Evolutionary conservation across 2,797 vertebrate genomes (phyloP).

Genomic region (Hozukius guyotensis): DNA sequence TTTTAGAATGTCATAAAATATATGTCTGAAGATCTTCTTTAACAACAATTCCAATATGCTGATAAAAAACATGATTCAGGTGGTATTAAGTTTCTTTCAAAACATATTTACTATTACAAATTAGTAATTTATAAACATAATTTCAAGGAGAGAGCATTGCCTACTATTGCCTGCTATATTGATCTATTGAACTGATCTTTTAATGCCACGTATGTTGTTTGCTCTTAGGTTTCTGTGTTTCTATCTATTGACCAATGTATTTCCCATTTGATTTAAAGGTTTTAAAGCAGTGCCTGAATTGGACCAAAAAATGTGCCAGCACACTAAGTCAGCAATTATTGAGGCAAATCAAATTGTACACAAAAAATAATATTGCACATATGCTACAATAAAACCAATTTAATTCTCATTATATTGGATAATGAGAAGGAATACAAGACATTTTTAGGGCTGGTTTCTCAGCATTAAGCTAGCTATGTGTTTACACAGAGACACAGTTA

Average conservation of each 20-base stretch:
- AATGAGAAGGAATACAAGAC: too few relatives aligned
- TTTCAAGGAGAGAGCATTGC: neutral
- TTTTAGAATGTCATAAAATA: neutral
- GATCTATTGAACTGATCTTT: neutral
- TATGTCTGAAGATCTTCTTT: neutral
- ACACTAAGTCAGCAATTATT: accelerated
- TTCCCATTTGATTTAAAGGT: neutral
- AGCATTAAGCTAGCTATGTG: too few relatives aligned
- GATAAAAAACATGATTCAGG: neutral
- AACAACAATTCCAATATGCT: neutral
- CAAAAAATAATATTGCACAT: too few relatives aligned
- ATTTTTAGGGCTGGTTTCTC: too few relatives aligned
- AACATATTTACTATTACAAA: neutral
- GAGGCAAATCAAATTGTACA: too few relatives aligned
- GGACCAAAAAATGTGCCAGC: accelerated
- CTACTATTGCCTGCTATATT: neutral
- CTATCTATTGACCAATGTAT: neutral
- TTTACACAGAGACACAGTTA: too few relatives aligned
- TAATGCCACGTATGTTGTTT: neutral
- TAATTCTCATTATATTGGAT: too few relatives aligned
- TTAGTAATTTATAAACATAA: neutral
- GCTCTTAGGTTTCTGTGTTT: neutral
- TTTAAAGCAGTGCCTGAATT: neutral
- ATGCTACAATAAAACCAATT: too few relatives aligned
- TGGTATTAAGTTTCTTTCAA: neutral